phyloP scores from a whole-genome alignment of 2,113 vertebrate genomes.

The Chionis minor region DNA sequence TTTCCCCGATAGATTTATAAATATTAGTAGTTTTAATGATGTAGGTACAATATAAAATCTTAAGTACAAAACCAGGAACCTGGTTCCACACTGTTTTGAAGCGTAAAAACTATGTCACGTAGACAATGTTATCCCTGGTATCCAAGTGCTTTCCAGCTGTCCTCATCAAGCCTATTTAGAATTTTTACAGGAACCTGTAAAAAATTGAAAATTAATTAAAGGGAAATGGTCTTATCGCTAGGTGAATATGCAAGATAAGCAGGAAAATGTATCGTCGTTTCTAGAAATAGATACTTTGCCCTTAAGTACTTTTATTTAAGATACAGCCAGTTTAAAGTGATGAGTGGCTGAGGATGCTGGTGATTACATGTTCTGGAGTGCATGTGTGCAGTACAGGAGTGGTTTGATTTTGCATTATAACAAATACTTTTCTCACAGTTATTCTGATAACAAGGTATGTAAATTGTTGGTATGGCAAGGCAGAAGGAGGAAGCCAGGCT shows the following conservation, averaged over 20 bases:
- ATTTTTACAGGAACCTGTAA: neutral
- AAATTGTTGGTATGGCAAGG: neutral
- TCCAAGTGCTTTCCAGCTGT: neutral
- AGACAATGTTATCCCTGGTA: neutral
- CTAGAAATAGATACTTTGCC: neutral
- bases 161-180: neutral
- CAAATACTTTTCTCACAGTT: neutral
- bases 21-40: neutral
- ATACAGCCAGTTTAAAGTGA: neutral
- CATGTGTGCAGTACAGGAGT: fast-evolving
- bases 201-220: neutral
- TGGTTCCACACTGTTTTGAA: neutral
- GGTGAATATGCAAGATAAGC: neutral
- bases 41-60: neutral
- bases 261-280: neutral
- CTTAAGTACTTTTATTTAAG: neutral
- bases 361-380: neutral
- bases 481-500: neutral
- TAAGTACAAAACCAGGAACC: neutral
- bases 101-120: neutral
- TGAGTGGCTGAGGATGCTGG: neutral
- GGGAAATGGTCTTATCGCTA: neutral
- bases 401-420: neutral
- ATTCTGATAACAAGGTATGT: fast-evolving
- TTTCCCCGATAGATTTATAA: neutral